A percentile compares a stretch with the other conserved stretches of the same genome.
These are phyloP conservation scores for Oreochromis tanganicae DNA, from an alignment of 2,113 vertebrate species.

Conservation along the genomic window DNA sequence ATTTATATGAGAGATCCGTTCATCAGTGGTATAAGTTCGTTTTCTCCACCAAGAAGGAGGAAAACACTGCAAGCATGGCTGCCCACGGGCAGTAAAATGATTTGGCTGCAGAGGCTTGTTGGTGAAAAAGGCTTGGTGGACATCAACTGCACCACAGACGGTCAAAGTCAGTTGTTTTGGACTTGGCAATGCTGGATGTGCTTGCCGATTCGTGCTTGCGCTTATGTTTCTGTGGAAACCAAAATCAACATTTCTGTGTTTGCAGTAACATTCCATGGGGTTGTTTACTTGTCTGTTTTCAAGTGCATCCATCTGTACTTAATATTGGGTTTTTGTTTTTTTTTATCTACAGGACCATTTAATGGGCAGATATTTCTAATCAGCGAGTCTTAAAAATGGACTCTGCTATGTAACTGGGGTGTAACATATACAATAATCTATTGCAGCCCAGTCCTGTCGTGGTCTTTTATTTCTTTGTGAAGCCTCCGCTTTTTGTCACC, in stretches of 20 bases:
- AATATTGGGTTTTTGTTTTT: not conserved
- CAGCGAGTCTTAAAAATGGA: not conserved
- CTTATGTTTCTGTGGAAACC: not conserved
- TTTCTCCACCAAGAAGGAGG: not conserved
- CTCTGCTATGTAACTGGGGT: not conserved
- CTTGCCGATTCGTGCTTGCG: not conserved
- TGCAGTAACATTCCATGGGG: not conserved
- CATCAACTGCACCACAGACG: constrained; percentile 62
- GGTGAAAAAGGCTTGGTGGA: constrained; percentile 54
- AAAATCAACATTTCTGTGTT: not conserved
- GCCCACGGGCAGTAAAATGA: constrained; percentile 67
- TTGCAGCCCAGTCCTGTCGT: not conserved
- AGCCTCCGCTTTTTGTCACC: not conserved
- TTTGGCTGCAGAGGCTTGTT: constrained; percentile 61
- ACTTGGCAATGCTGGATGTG: constrained; percentile 66
- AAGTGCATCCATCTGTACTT: not conserved
- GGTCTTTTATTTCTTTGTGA: not conserved
- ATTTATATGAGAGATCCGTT: not conserved
- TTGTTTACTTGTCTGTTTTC: not conserved
- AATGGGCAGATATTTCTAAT: not conserved
- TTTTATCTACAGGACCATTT: not conserved
- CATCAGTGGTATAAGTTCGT: not conserved
- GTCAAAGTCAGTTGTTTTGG: constrained; percentile 73
- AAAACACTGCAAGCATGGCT: constrained; percentile 39
- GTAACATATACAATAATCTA: not conserved